A percentile compares a stretch with the other conserved stretches of the same genome.
phyloP scores from a whole-genome alignment of 2,113 vertebrate species.

The Gadus macrocephalus region DNA sequence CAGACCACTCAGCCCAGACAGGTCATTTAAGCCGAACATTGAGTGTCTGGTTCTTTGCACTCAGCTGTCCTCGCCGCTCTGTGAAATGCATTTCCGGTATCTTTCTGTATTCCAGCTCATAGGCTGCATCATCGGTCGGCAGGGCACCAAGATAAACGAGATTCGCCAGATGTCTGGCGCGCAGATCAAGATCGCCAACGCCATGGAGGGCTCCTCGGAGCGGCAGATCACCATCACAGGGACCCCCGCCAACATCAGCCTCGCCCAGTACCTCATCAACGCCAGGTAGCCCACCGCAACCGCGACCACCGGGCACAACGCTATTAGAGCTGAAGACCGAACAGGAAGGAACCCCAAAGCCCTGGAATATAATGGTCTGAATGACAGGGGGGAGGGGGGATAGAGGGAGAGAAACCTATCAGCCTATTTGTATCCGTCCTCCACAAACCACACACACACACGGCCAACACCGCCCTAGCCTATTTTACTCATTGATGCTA shows the following conservation, averaged over 20 bases:
- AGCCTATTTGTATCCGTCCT: no score
- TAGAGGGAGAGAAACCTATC: no score
- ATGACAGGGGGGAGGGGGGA: no score
- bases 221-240: slow-evolving; percentile 99
- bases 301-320: not conserved
- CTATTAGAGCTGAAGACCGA: no score
- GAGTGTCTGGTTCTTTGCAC: no score
- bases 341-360: no score
- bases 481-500: no score
- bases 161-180: slow-evolving; percentile 99
- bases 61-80: not conserved
- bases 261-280: slow-evolving; percentile 99
- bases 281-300: slow-evolving; percentile 80
- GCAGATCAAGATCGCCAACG: slow-evolving; percentile 98
- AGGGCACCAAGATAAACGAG: slow-evolving; percentile 99
- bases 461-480: no score
- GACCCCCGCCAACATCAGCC: slow-evolving; percentile 97
- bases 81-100: slow-evolving; percentile 24
- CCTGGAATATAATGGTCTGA: no score
- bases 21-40: no score
- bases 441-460: not conserved
- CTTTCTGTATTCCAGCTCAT: slow-evolving; percentile 85
- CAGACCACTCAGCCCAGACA: no score
- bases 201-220: slow-evolving; percentile 96
- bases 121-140: slow-evolving; percentile 99